Evolutionary conservation across 1,140 invertebrate species (phyloP).

Genomic region (Oreohelix idahoensis): DNA sequence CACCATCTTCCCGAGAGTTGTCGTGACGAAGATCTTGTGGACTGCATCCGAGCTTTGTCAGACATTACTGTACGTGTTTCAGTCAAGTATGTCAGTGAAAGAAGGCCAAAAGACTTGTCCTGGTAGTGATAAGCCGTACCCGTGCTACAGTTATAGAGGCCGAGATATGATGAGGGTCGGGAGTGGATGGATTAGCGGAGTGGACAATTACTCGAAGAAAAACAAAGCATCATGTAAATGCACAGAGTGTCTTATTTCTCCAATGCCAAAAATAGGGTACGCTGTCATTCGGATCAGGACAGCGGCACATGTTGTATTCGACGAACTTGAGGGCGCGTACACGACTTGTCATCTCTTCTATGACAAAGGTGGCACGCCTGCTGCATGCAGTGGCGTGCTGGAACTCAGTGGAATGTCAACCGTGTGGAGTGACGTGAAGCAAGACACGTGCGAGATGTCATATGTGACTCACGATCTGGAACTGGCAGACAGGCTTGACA

Average conservation of each 20-base stretch:
- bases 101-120: too few relatives aligned
- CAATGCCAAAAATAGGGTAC: not conserved
- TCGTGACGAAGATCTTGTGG: not conserved
- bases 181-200: not conserved
- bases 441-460: not conserved
- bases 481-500: not conserved
- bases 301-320: not conserved
- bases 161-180: not conserved
- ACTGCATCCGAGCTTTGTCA: not conserved
- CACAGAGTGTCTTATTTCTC: not conserved
- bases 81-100: not conserved
- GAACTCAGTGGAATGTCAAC: not conserved
- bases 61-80: not conserved
- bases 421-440: not conserved
- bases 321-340: not conserved
- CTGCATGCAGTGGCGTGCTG: not conserved
- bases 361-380: not conserved
- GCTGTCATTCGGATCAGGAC: not conserved
- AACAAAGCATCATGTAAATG: not conserved
- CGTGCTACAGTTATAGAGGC: too few relatives aligned
- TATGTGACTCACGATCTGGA: not conserved
- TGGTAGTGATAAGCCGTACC: too few relatives aligned
- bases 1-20: not conserved
- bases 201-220: not conserved
- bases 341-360: not conserved